Percentiles rank a stretch among this genome's conserved stretches.
These are phyloP conservation scores for Pocillopora grandis DNA, from an alignment of 92 coral and sea anemone species.

Conservation along the genomic window DNA sequence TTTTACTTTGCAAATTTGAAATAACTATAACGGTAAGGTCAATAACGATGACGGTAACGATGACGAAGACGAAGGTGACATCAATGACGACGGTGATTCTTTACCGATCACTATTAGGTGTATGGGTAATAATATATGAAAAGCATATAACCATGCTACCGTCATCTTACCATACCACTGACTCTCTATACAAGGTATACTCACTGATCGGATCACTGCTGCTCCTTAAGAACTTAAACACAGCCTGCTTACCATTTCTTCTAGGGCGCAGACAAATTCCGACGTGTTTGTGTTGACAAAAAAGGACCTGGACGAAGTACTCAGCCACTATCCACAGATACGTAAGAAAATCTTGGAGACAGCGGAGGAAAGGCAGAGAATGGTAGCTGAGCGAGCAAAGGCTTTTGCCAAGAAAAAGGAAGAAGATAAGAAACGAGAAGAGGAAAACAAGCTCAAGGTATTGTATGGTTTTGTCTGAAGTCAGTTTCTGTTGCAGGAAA, in stretches of 20 bases:
- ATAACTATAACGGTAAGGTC: no score
- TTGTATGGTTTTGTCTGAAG: background rate
- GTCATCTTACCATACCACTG: no score
- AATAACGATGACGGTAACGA: no score
- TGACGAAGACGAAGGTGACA: no score
- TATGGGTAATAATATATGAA: no score
- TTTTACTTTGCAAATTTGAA: no score
- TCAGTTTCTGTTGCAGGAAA: background rate
- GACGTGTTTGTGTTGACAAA: constrained; percentile 83
- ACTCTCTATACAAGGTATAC: no score
- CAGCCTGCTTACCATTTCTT: background rate
- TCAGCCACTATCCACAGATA: constrained; percentile 83
- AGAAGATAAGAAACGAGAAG: constrained; percentile 74
- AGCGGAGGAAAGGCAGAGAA: constrained; percentile 81
- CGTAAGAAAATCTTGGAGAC: constrained; percentile 77
- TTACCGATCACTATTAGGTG: no score
- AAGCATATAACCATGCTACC: no score
- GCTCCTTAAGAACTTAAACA: background rate
- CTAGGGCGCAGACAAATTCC: constrained; percentile 75
- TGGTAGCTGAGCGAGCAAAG: constrained; percentile 79
- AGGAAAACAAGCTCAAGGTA: constrained; percentile 53
- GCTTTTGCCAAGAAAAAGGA: constrained; percentile 83
- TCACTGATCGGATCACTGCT: background rate
- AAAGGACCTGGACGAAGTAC: constrained; percentile 80
- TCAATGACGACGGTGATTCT: no score